Evolutionary conservation across 2,113 vertebrate genomes (phyloP).

Genomic region (Colossoma macropomum): DNA sequence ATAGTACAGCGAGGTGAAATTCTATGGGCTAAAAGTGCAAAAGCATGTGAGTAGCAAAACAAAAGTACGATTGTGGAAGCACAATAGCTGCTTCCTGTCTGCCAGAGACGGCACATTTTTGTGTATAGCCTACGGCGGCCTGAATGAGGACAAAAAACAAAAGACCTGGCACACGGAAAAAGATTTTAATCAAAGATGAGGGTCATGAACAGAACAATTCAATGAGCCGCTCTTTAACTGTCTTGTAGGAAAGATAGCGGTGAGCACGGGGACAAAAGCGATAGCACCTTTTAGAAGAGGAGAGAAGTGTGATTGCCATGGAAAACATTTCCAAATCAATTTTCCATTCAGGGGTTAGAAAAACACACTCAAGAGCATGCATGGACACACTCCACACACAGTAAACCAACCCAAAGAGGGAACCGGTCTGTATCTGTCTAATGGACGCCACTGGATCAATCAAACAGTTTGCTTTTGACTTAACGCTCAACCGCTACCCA

Average conservation of each 20-base stretch:
- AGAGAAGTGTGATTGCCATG: background rate
- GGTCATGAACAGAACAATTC: background rate
- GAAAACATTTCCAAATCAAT: conserved; percentile 31
- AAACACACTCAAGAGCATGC: background rate
- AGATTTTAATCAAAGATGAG: conserved; percentile 10
- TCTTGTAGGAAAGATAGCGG: background rate
- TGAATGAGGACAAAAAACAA: background rate
- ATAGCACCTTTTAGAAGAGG: background rate
- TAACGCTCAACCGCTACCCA: background rate
- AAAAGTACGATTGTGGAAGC: background rate
- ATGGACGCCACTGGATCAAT: background rate
- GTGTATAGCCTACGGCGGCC: background rate
- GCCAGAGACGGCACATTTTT: background rate
- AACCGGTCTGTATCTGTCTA: background rate
- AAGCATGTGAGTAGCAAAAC: conserved; percentile 14
- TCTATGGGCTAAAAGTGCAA: background rate
- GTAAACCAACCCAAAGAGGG: background rate
- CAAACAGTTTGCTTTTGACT: background rate
- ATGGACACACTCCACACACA: conserved; percentile 16
- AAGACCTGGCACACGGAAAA: background rate
- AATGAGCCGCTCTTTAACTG: background rate
- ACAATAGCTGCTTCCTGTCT: conserved; percentile 25
- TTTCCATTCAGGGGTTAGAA: conserved; percentile 22
- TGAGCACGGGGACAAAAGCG: background rate
- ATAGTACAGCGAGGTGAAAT: background rate